These are phyloP conservation scores for Nasua narica DNA, from an alignment of 2,797 vertebrate species.

Conservation along the genomic window DNA sequence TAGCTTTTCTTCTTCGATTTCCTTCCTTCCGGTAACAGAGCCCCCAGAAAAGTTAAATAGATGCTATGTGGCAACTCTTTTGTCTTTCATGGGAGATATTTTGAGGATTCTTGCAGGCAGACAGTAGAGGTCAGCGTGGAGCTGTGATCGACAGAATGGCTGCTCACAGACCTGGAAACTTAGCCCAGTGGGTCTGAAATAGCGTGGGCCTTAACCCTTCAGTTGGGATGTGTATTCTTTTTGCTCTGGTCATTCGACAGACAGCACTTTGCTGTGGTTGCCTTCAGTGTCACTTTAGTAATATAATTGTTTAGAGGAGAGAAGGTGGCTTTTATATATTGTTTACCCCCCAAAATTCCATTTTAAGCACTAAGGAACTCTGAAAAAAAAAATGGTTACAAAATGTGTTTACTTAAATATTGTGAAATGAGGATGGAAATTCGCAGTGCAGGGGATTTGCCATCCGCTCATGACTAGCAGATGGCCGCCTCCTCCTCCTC, in stretches of 20 bases:
- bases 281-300: constrained; percentile 12
- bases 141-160: constrained; percentile 26
- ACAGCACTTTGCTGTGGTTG: constrained; percentile 8
- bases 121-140: constrained; percentile 73
- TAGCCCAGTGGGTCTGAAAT: constrained; percentile 24
- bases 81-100: not conserved
- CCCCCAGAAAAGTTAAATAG: not conserved
- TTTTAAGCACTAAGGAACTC: constrained; percentile 73
- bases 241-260: not conserved
- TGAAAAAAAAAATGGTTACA: constrained; percentile 80
- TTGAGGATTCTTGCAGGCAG: constrained; percentile 11
- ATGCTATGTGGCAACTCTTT: not conserved
- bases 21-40: not conserved
- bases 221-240: not conserved
- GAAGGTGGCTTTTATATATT: constrained; percentile 54
- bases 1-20: constrained; percentile 29
- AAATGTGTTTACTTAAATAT: constrained; percentile 87
- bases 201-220: not conserved
- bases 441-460: constrained; percentile 83
- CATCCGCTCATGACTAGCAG: constrained; percentile 88
- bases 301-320: constrained; percentile 60
- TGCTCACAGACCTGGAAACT: not conserved
- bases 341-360: constrained; percentile 75
- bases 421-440: constrained; percentile 84
- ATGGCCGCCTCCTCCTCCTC: constrained; percentile 83